Conservation (phyloP, 2,888 invertebrate species). For the Craniophora ligustri region DNA sequence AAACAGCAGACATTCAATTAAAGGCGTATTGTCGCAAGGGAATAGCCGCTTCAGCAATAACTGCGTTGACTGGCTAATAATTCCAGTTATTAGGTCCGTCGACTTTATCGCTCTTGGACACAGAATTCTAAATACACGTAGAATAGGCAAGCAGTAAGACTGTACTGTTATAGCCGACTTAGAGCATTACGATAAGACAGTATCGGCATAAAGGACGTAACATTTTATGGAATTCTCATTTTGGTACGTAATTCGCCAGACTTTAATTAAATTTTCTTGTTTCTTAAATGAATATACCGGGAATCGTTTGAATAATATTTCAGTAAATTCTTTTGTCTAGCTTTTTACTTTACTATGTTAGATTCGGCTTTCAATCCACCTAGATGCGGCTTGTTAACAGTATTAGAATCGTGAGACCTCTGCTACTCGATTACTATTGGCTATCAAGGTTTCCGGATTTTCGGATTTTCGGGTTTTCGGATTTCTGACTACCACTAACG, state of each 20-base stretch:
- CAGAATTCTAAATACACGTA: constrained; percentile 67
- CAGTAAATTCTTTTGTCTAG: no score
- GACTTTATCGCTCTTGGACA: constrained; percentile 64
- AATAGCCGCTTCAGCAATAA: constrained; percentile 58
- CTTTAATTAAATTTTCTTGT: constrained; percentile 36
- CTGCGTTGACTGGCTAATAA: constrained; percentile 64
- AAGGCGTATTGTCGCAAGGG: constrained; percentile 58
- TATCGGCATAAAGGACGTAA: constrained; percentile 31
- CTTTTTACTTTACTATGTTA: no score
- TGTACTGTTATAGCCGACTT: constrained; percentile 30
- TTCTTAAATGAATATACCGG: constrained; percentile 6
- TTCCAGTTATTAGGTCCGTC: constrained; percentile 67
- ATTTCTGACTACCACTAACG: no score
- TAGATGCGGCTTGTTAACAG: no score
- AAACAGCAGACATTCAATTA: constrained; percentile 71
- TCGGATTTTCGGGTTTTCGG: no score
- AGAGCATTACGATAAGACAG: constrained; percentile 33
- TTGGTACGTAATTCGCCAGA: constrained; percentile 29
- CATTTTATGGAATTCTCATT: constrained; percentile 43
- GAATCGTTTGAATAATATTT: no score
- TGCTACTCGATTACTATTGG: no score
- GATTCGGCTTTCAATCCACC: no score
- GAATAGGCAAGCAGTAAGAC: constrained; percentile 29
- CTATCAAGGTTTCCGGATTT: no score
- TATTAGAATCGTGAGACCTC: no score